Conservation (phyloP, 2,888 invertebrate genomes). For the Incurvaria masculella region DNA sequence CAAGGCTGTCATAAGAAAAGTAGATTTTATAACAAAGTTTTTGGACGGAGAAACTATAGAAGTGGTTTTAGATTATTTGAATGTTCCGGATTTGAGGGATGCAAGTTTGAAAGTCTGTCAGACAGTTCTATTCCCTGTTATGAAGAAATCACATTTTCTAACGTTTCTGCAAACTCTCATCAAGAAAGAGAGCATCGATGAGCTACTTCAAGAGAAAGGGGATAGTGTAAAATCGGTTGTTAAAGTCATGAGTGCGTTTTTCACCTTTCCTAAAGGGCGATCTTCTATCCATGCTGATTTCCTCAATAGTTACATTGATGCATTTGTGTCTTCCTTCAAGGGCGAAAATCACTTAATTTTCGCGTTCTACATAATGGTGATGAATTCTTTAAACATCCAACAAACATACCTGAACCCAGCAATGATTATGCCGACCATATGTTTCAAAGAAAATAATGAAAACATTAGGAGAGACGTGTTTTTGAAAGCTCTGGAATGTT, state of each 20-base stretch:
- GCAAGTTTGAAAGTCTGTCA: constrained; percentile 14
- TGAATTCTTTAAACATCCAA: constrained; percentile 31
- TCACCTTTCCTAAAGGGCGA: constrained; percentile 34
- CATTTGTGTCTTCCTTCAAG: constrained; percentile 36
- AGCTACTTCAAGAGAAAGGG: constrained; percentile 38
- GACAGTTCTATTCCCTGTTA: constrained; percentile 27
- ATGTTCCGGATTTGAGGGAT: constrained; percentile 24
- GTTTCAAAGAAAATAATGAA: constrained; percentile 28
- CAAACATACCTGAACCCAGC: constrained; percentile 38
- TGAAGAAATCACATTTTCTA: constrained; percentile 34
- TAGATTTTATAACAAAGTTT: constrained; percentile 37
- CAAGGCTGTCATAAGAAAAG: constrained; percentile 39
- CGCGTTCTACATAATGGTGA: constrained; percentile 38
- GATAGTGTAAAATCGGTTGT: constrained; percentile 44
- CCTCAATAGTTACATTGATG: constrained; percentile 34
- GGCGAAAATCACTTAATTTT: constrained; percentile 40
- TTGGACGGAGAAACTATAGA: constrained; percentile 35
- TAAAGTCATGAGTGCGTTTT: constrained; percentile 40
- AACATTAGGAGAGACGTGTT: constrained; percentile 38
- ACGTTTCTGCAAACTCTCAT: constrained; percentile 38
- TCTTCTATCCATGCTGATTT: constrained; percentile 27
- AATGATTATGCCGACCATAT: constrained; percentile 29
- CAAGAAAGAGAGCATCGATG: constrained; percentile 35
- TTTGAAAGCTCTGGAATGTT: constrained; percentile 33
- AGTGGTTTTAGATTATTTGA: constrained; percentile 33